A percentile compares a stretch with the other conserved stretches of the same genome.
Evolutionary conservation across 2,888 invertebrate species (phyloP).

Genomic region (Ectemnius continuus): DNA sequence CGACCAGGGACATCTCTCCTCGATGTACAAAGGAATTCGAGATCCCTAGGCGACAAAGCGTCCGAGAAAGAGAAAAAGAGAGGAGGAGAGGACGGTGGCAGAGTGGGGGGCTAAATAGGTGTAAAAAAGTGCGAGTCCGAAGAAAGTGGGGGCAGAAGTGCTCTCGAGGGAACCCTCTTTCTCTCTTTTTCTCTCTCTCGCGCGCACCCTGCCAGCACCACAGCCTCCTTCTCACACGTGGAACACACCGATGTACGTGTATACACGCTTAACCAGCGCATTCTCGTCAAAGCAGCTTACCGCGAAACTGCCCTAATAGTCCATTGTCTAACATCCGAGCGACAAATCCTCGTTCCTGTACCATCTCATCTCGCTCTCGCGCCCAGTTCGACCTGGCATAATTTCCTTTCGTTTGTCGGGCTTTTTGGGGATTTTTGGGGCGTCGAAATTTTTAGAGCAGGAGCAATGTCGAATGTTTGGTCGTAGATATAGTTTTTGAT

Average conservation of each 20-base stretch:
- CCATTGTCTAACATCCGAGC: conserved; percentile 74
- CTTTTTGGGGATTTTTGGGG: too few relatives aligned
- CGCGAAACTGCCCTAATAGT: conserved; percentile 74
- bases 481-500: too few relatives aligned
- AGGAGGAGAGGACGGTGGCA: not conserved
- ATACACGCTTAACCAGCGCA: conserved; percentile 21
- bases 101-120: conserved; percentile 27
- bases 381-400: not conserved
- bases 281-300: conserved; percentile 67
- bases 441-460: too few relatives aligned
- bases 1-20: too few relatives aligned
- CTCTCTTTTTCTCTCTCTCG: conserved; percentile 3
- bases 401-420: too few relatives aligned
- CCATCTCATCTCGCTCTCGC: conserved; percentile 15
- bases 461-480: too few relatives aligned
- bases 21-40: conserved; percentile 38
- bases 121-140: conserved; percentile 20
- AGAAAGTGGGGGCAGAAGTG: conserved; percentile 32
- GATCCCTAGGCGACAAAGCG: conserved; percentile 25
- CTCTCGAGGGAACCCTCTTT: conserved; percentile 38
- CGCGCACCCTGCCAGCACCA: conserved; percentile 1
- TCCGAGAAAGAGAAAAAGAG: conserved; percentile 9
- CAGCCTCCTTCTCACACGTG: conserved; percentile 10
- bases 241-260: not conserved
- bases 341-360: conserved; percentile 53